Evolutionary conservation across 2,113 vertebrate genomes (phyloP).

Genomic region (Chloroceryle aenea): DNA sequence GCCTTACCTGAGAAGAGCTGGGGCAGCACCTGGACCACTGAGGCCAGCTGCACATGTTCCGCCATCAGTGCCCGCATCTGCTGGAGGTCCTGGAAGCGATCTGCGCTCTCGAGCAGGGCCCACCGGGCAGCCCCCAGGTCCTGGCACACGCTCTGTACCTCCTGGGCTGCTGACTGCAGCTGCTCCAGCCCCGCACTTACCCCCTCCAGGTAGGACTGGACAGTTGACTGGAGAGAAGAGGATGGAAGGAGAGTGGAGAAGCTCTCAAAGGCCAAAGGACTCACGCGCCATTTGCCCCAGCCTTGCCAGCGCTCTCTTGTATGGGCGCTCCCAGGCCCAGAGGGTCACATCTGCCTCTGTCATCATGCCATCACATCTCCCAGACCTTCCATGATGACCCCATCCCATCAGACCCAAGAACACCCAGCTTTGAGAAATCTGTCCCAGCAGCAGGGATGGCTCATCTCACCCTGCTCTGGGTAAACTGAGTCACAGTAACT

Average conservation of each 20-base stretch:
- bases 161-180: constrained; percentile 79
- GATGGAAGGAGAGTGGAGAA: background rate
- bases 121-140: constrained; percentile 76
- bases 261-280: background rate
- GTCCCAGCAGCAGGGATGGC: background rate
- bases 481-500: background rate
- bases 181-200: constrained; percentile 88
- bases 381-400: background rate
- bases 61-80: constrained; percentile 77
- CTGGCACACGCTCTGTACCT: constrained; percentile 77
- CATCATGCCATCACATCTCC: background rate
- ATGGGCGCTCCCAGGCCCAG: background rate
- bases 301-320: background rate
- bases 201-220: constrained; percentile 95
- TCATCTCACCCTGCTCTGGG: background rate
- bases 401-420: background rate
- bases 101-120: constrained; percentile 74
- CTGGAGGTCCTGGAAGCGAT: constrained; percentile 72
- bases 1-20: constrained; percentile 87
- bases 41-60: constrained; percentile 85
- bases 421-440: background rate
- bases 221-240: constrained; percentile 81
- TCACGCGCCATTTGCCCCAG: accelerated
- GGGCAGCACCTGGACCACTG: constrained; percentile 88
- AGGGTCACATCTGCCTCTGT: background rate